Evolutionary conservation across 2,888 invertebrate species (phyloP), one percentile per base, ranked within the genome.

Genomic region (Ochlodes sylvanus): DNA sequence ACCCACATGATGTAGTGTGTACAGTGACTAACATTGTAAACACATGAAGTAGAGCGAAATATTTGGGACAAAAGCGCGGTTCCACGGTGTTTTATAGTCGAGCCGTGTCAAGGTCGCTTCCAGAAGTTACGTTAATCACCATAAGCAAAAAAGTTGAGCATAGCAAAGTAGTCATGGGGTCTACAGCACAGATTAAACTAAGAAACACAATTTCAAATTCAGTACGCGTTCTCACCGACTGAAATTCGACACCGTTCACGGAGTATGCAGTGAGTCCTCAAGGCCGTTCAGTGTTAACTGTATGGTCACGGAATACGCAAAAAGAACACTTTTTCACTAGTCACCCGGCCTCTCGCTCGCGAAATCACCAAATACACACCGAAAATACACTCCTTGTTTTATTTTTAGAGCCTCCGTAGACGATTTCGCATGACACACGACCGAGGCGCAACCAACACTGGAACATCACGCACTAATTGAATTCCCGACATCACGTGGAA

Each of bases 341-440:
- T 86, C 84, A 84, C 86, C 85, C 79, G 79, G 82, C 76, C 83
- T 83, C 81, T 76, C 84, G 82, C 83, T 83, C 81, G 87, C 88
- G 83, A 89, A 89, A 84, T 88, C 85, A 86, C 88, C 84, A 89
- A 90, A 88, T 90, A 84, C 83, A 87, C 77, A 81, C 90, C 88
- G 81, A 87, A 91, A 92, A 90, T 90, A 91, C 82, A 82, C 78
- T 79, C 73, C 79, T 82, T 77, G 83, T 77, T 83, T 80, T 92
- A 92, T 91, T 91, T 92, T 87, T 93, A 92, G 92, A 77, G 78
- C 78, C 73, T 72, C 74, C 79, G 78, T 81, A 83, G 80, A 79
- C 77, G 80, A 76, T 78, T 81, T 80, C 74, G 82, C 83, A 87
- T 89, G 88, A 89, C 90, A 88, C 84, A 79, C 76, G 72, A 72